Evolutionary conservation across 2,113 vertebrate species (phyloP), one percentile per base, ranked within the genome.

Genomic region (Odobenus rosmarus): DNA sequence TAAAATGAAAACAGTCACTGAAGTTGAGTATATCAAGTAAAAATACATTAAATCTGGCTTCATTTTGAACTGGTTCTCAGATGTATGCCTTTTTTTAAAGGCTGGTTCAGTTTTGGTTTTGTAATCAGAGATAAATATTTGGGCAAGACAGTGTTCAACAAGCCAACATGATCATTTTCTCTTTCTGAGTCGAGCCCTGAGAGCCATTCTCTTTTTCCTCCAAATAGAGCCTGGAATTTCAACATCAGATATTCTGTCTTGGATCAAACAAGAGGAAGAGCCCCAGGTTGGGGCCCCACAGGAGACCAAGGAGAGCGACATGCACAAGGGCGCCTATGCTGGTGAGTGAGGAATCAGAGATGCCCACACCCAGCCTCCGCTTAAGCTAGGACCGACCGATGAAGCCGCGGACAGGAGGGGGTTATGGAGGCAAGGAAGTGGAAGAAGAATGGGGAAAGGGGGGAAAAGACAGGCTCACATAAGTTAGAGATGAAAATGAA

Each of bases 211-310:
- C 39, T 88, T 59, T 61, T 21, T 82, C 5, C 97, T 53, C 62
- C 21, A 57, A 31, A 76, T 84, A 99, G 99, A 99, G 76, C 97
- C 99, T 23, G 97, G 98, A 92, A 98, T 99, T 96, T 98, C 98
- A 42, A 99, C 99, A 6, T 98, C 99, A 1, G 99, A 99, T 91
- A 99, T 99, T 95, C 95, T 99, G 96, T 99, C 99, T 83, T 99
- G 99, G 97, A 99, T 99, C 97, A 99, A 99, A 97, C 99, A 99
- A 98, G 99, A 99, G 97, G 98, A 98, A 81, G 98, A 98, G 0
- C 97, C 98, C 3, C 98, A 97, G 0, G 98, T 98, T 0, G 98
- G 98, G 59, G 67, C 74, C 24, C 95, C 97, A 0, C 96, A 92
- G 36, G 98, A 96, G 46, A 16, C 97, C 57, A 97, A 96, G 83